Conservation (phyloP, 1,140 invertebrate species). For the Palaemon carinicauda region DNA sequence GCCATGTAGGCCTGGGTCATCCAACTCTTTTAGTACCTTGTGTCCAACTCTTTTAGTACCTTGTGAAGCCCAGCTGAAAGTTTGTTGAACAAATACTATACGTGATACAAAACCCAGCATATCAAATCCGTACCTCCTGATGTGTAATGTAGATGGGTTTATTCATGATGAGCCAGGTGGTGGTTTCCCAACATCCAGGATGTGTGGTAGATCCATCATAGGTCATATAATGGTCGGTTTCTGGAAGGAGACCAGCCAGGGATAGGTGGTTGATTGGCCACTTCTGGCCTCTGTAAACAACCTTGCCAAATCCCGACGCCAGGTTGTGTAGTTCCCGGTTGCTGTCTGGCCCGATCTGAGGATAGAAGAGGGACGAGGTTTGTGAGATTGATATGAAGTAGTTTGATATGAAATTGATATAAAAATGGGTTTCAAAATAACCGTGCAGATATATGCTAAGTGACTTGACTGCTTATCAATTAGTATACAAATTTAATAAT, state of each 20-base stretch:
- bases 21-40: too few relatives aligned
- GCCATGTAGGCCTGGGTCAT: too few relatives aligned
- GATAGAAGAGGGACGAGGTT: background rate
- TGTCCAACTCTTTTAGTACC: too few relatives aligned
- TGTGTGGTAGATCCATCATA: constrained; percentile 77
- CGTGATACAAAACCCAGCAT: too few relatives aligned
- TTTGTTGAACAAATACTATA: too few relatives aligned
- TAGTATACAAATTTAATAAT: too few relatives aligned
- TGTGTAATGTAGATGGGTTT: constrained; percentile 66
- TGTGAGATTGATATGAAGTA: background rate
- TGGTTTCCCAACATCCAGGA: constrained; percentile 68
- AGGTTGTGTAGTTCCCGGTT: constrained; percentile 9
- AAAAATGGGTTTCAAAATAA: too few relatives aligned
- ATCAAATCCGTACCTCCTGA: constrained; percentile 57
- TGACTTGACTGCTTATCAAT: too few relatives aligned
- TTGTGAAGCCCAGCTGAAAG: too few relatives aligned
- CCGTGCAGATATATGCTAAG: too few relatives aligned
- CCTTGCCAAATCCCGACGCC: constrained; percentile 18
- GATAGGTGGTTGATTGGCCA: constrained; percentile 83
- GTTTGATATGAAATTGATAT: too few relatives aligned
- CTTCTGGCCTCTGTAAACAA: constrained; percentile 62
- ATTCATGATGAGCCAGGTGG: constrained; percentile 69
- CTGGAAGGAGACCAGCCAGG: constrained; percentile 81
- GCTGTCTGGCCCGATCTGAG: background rate
- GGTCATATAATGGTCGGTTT: constrained; percentile 91